Conservation (phyloP, 2,888 invertebrate genomes). For the Acanthosepion pharaonis region DNA sequence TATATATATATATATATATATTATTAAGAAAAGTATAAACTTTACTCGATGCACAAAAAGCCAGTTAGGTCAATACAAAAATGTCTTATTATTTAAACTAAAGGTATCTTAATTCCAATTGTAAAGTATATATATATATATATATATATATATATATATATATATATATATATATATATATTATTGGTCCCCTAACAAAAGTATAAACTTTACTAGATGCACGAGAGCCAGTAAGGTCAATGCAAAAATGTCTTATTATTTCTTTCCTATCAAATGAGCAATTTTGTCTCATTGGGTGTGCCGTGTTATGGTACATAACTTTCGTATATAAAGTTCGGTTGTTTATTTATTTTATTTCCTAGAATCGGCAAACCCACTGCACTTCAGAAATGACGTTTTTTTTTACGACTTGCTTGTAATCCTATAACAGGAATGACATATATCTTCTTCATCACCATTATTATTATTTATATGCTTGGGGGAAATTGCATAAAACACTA, state of each 20-base stretch:
- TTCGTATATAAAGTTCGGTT: neutral
- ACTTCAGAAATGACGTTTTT: neutral
- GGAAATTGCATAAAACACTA: no score
- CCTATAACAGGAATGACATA: neutral
- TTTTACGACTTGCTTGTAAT: neutral
- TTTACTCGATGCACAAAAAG: no score
- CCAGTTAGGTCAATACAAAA: no score
- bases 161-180: neutral
- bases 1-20: no score
- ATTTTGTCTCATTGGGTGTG: neutral
- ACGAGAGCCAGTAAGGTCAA: neutral
- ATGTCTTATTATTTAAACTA: no score
- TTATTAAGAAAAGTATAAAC: no score
- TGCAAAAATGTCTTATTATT: neutral
- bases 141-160: neutral
- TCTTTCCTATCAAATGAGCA: neutral
- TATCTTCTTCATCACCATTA: neutral
- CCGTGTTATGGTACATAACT: neutral
- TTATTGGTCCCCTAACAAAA: neutral
- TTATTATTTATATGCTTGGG: neutral
- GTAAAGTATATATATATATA: neutral
- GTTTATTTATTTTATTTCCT: neutral
- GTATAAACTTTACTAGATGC: neutral
- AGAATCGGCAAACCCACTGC: neutral
- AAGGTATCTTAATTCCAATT: no score